Base-by-base conservation (phyloP, 1,140 invertebrate species). In the Chionoecetes opilio region DNA sequence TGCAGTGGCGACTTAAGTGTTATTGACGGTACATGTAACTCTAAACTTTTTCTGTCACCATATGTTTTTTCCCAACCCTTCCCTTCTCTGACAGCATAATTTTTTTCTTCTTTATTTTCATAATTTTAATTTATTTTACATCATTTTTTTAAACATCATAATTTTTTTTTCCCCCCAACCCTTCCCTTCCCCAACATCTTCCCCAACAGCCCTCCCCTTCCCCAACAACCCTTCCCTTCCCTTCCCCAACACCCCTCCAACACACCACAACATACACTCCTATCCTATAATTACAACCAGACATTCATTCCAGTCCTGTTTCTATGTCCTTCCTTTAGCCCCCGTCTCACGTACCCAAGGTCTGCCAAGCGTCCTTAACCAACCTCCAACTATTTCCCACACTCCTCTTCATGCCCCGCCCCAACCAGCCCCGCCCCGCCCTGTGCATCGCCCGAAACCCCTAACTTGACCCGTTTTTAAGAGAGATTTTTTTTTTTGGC, bases 381-480 rank as follows among this genome's bases (percentile, higher is more conserved):
- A n/a, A 26, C 1, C 2, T 5, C 63, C 8, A n/a, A n/a, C 46
- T 53, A 21, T 26, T 75, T 75, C n/a, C 63, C 63, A 17, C 26
- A 17, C 26, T 5, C n/a, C 63, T 21, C 21, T 75, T 53, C 46
- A 75, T 26, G 63, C 63, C 21, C 9, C 9, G 53, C 6, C 53
- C 53, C 53, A 6, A 14, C 41, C 41, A 46, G 53, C 6, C 53
- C 53, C 35, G 26, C 87, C 35, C n/a, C 53, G n/a, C 38, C 88
- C 26, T n/a, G 0, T 0, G 11, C 38, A 32, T 31, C 0, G 38
- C 8, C 38, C 8, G 88, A 29, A 46, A 53, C 37, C 11, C 11
- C 53, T 26, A 90, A 53, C 38, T 90, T 90, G 88, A 90, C 88
- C 37, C 38, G 87, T 41, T 89, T 38, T 88, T 88, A 31, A 11